Evolutionary conservation across 2,888 invertebrate species (phyloP).

Genomic region (Heliconius erato): DNA sequence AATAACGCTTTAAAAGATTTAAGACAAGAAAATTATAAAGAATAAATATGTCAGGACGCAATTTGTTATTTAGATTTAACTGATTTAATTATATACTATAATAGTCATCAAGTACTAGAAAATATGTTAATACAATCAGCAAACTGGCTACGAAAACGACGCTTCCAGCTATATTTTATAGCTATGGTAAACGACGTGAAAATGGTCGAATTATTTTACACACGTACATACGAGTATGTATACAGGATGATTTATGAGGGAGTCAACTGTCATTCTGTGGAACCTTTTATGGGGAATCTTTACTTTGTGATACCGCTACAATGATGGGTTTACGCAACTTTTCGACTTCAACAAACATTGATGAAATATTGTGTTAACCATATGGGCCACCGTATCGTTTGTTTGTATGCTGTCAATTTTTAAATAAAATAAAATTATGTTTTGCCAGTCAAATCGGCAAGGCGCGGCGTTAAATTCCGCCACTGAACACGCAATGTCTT

Average conservation of each 20-base stretch:
- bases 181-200: constrained; percentile 41
- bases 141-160: constrained; percentile 37
- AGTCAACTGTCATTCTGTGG: constrained; percentile 67
- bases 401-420: constrained; percentile 35
- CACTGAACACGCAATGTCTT: too few relatives aligned
- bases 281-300: constrained; percentile 74
- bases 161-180: constrained; percentile 40
- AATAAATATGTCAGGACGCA: constrained; percentile 31
- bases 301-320: constrained; percentile 62
- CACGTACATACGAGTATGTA: constrained; percentile 49
- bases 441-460: too few relatives aligned
- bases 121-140: constrained; percentile 30
- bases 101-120: constrained; percentile 14
- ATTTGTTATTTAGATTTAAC: constrained; percentile 24
- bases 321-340: constrained; percentile 52
- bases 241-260: constrained; percentile 76
- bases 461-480: too few relatives aligned
- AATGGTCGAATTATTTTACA: constrained; percentile 57
- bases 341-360: constrained; percentile 60
- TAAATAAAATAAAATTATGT: neutral
- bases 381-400: constrained; percentile 44
- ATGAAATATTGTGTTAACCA: constrained; percentile 56
- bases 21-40: constrained; percentile 36
- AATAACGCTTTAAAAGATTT: constrained; percentile 23
- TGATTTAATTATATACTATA: constrained; percentile 29